These are phyloP conservation scores for Cancer borealis DNA, from an alignment of 2,888 invertebrate species.

Conservation along the genomic window DNA sequence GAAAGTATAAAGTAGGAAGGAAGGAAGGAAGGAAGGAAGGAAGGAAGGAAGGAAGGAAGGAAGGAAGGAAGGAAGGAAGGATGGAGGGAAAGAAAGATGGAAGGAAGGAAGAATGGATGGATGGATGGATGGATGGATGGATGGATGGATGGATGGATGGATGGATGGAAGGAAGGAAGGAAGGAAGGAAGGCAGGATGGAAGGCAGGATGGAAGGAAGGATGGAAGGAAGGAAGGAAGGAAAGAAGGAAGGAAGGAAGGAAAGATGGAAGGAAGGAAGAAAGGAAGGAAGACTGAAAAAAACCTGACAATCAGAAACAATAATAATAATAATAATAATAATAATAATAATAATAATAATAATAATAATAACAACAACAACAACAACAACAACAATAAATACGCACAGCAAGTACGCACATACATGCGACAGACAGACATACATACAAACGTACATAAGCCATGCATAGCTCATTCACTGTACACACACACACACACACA, in stretches of 20 bases:
- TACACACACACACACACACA: too few relatives aligned
- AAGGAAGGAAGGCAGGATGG: not conserved
- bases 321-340: not conserved
- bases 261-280: not conserved
- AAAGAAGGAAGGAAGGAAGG: too few relatives aligned
- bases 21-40: not conserved
- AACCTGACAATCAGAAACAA: not conserved
- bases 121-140: not conserved
- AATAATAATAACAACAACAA: too few relatives aligned
- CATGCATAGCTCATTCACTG: too few relatives aligned
- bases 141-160: not conserved
- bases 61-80: not conserved
- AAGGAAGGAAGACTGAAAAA: too few relatives aligned
- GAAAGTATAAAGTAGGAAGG: too few relatives aligned
- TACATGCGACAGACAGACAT: too few relatives aligned
- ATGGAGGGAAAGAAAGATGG: not conserved
- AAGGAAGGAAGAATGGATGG: not conserved
- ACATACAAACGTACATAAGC: too few relatives aligned
- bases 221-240: not conserved
- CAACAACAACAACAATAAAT: too few relatives aligned
- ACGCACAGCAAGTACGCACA: too few relatives aligned
- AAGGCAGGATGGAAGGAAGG: not conserved
- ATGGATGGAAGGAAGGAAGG: too few relatives aligned
- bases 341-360: too few relatives aligned
- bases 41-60: constrained; percentile 2